Evolutionary conservation across 2,888 invertebrate genomes (phyloP).

Genomic region (Sphecodes monilicornis): DNA sequence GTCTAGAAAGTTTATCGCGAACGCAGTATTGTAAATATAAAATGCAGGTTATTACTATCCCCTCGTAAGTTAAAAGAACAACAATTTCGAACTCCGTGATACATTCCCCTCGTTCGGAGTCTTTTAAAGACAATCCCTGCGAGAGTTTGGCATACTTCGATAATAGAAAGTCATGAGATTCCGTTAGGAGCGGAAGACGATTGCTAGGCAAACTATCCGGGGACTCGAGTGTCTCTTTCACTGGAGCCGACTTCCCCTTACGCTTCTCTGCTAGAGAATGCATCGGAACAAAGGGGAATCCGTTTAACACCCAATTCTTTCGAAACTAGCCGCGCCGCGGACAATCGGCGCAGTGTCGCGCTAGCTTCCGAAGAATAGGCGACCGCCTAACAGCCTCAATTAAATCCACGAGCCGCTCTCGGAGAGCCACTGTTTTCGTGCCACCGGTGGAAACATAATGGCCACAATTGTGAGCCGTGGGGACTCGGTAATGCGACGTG

Average conservation of each 20-base stretch:
- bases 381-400: constrained; percentile 2
- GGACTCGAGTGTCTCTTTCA: neutral
- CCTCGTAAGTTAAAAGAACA: neutral
- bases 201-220: constrained; percentile 8
- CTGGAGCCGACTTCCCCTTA: constrained; percentile 1
- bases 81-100: neutral
- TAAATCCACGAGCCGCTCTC: constrained; percentile 1
- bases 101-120: neutral
- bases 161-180: constrained; percentile 8
- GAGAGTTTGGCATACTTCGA: constrained; percentile 9
- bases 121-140: neutral
- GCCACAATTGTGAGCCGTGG: constrained; percentile 25
- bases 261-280: neutral
- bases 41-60: neutral
- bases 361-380: neutral
- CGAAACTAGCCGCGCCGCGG: neutral
- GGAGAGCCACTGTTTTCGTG: constrained; percentile 37
- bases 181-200: constrained; percentile 11
- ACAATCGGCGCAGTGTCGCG: neutral
- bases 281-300: constrained; percentile 2
- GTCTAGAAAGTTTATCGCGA: neutral
- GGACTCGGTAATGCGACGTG: constrained; percentile 37
- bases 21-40: neutral
- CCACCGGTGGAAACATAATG: constrained; percentile 26
- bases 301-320: constrained; percentile 11